Evolutionary conservation across 2,888 invertebrate genomes (phyloP).

Genomic region (Glaucopsyche alexis): DNA sequence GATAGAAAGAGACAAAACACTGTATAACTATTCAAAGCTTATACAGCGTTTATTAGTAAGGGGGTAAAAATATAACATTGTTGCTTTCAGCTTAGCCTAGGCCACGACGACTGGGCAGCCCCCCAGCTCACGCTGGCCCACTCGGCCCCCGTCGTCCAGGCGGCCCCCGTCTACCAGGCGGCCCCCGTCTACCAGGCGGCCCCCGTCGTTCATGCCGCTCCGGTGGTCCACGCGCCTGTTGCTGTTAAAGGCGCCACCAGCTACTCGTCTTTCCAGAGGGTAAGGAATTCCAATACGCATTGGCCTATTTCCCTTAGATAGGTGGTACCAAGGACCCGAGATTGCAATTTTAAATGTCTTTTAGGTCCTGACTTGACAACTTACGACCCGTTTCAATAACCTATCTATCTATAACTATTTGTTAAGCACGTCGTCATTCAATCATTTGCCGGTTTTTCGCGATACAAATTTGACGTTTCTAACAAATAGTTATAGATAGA

Average conservation of each 20-base stretch:
- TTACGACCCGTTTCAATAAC: too few relatives aligned
- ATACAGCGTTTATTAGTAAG: too few relatives aligned
- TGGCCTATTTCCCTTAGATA: not conserved
- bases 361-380: too few relatives aligned
- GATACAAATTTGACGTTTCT: too few relatives aligned
- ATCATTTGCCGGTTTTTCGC: too few relatives aligned
- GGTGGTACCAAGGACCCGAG: too few relatives aligned
- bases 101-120: slow-evolving; percentile 35
- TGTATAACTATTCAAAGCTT: too few relatives aligned
- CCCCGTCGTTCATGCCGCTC: slow-evolving; percentile 45
- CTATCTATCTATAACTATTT: too few relatives aligned
- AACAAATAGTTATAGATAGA: too few relatives aligned
- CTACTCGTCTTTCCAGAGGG: slow-evolving; percentile 78
- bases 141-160: slow-evolving; percentile 39
- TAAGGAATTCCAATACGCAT: slow-evolving; percentile 36
- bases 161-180: slow-evolving; percentile 45
- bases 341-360: too few relatives aligned
- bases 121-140: slow-evolving; percentile 46
- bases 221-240: slow-evolving; percentile 46
- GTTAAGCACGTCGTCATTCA: too few relatives aligned
- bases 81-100: slow-evolving; percentile 38
- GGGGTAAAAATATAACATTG: not conserved
- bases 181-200: slow-evolving; percentile 43
- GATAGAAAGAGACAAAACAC: too few relatives aligned
- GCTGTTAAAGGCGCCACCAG: slow-evolving; percentile 73